Evolutionary conservation across 2,113 vertebrate species (phyloP), one percentile per base, ranked within the genome.

Genomic region (Misgurnus mizolepis): DNA sequence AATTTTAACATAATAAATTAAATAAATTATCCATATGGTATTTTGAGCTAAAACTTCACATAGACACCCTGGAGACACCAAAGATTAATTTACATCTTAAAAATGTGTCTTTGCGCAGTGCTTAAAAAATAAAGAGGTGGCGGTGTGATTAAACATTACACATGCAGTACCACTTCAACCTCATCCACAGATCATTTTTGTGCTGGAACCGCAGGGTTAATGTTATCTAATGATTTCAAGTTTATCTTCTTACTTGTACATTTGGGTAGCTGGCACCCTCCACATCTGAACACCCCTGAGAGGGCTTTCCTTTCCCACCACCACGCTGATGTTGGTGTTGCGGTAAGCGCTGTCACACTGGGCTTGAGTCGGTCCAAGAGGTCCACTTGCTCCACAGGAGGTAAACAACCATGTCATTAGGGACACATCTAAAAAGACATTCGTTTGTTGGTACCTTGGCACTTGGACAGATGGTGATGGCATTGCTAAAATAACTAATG

Each of bases 311-410:
- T 93, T 93, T 61, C 90, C 93, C 87, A 97, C 94, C 0, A 82
- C 90, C 68, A 96, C 94, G 0, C 85, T 94, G 83, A 94, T 85
- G 0, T 94, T 95, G 88, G 89, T 94, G 88, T 95, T 91, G 68
- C 89, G 90, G 82, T 96, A 94, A 34, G 94, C 91, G 4, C 87
- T 91, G 85, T 96, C 91, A 3, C 96, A 96, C 87, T 97, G 96
- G 49, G 94, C 93, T 86, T 96, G 95, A 61, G 95, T 97, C 5
- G 96, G 95, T 1, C 95, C 95, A 0, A 40, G 75, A 2, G 91
- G 92, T 22, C 95, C 94, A 15, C 94, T 96, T 85, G 95, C 95
- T 15, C 95, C 94, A 67, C 95, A 95, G 0, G 95, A 93, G 41
- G 92, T 92, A 80, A 97, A 96, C 91, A 87, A 92, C 95, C 95